phyloP scores from a whole-genome alignment of 1,140 invertebrate genomes.

The Bombyx mandarina region DNA sequence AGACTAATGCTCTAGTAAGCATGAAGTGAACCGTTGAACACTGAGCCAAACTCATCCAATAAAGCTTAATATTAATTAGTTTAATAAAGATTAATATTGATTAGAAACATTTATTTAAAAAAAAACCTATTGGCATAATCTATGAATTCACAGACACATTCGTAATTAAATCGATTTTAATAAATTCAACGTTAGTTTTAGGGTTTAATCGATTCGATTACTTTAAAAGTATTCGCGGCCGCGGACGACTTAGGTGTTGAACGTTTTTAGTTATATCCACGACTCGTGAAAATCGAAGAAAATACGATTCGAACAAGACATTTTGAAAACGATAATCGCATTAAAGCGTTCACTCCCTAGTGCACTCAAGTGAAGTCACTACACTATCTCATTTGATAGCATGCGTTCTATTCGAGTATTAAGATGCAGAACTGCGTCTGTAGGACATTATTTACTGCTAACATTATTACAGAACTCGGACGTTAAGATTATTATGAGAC shows the following conservation, averaged over 20 bases:
- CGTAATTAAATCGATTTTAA: too few species aligned
- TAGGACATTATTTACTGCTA: too few species aligned
- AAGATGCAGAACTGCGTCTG: not conserved
- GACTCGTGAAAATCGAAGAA: too few species aligned
- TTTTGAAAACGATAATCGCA: too few species aligned
- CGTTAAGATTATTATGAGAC: too few species aligned
- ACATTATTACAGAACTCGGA: too few species aligned
- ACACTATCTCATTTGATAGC: conserved; percentile 4
- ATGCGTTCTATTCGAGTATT: not conserved
- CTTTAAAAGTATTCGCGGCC: not conserved
- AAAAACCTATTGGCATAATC: not conserved
- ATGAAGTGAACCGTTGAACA: too few species aligned
- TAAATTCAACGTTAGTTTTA: not conserved
- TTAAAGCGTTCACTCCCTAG: not conserved
- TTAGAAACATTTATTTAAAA: not conserved
- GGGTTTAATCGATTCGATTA: not conserved
- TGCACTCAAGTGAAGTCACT: conserved; percentile 3
- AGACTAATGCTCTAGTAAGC: too few species aligned
- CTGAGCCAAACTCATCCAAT: too few species aligned
- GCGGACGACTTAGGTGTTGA: not conserved
- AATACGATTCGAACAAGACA: too few species aligned
- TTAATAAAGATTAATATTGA: not conserved
- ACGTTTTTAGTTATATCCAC: not conserved
- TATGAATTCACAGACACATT: not conserved
- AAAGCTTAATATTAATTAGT: not conserved